Percentiles rank a stretch among this genome's conserved stretches.
Conservation (phyloP, 1,140 invertebrate genomes). For the Drosophila lacteicornis region DNA sequence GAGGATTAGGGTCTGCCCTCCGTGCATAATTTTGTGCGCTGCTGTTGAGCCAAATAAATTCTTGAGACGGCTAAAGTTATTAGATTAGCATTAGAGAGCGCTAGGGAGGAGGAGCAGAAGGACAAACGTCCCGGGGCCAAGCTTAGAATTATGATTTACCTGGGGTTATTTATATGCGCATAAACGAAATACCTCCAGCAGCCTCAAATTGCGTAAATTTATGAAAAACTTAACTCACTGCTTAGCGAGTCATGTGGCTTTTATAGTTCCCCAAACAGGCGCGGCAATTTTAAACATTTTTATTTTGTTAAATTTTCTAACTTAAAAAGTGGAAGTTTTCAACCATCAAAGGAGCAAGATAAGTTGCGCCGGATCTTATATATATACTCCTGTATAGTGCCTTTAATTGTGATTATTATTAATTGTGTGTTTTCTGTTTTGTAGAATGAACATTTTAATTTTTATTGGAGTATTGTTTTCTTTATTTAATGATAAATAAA, state of each 20-base stretch:
- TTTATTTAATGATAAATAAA: not conserved
- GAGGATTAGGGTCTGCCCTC: conserved; percentile 42
- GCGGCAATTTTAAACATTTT: conserved; percentile 38
- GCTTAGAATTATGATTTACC: conserved; percentile 80
- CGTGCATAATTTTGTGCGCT: conserved; percentile 81
- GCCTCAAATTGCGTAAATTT: conserved; percentile 58
- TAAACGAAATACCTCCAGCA: conserved; percentile 58
- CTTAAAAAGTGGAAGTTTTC: conserved; percentile 70
- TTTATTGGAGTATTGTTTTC: not conserved
- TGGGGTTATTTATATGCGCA: conserved; percentile 75
- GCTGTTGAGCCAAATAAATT: conserved; percentile 82
- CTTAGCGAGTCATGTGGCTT: conserved; percentile 66
- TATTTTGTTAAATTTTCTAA: conserved; percentile 43
- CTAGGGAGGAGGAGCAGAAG: conserved; percentile 4
- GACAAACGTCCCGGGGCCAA: conserved; percentile 46
- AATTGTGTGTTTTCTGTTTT: not conserved
- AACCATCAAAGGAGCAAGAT: conserved; percentile 13
- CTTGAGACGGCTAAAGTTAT: conserved; percentile 78
- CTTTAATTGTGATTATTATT: not conserved
- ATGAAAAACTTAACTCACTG: conserved; percentile 63
- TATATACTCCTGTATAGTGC: not conserved
- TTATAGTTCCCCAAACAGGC: conserved; percentile 61
- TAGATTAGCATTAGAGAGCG: conserved; percentile 78
- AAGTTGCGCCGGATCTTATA: not conserved
- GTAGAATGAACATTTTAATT: not conserved